Base-by-base conservation (phyloP, 2,113 vertebrate species). In the Cettia cetti region DNA sequence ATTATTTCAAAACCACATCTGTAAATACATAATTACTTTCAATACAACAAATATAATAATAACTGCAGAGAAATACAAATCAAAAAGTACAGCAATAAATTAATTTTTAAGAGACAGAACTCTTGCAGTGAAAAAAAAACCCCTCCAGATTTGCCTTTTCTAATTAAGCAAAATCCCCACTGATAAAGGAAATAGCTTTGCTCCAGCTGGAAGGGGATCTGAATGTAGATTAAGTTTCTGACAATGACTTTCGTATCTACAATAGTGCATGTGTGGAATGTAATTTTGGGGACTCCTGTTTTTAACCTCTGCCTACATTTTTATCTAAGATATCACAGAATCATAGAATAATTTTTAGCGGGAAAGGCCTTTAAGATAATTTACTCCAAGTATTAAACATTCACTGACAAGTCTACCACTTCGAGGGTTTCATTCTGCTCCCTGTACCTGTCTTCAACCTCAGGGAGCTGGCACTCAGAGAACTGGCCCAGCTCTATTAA, bases 1-100 rank as follows among this genome's bases (percentile, higher is more conserved):
- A 35, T 84, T 70, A 42, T 83, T 94, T 90, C 85, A 88, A 95
- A 95, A 57, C 54, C 87, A 83, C 75, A 78, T 81, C 80, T 93
- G 47, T 92, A 84, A 71, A 87, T 77, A 54, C 56, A 37, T 65
- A 94, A 92, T 93, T 88, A 44, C 33, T 92, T 94, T 80, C 92
- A 91, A 88, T 90, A 40, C 19, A 90, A 45, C 26, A 52, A 65
- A 31, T 56, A 30, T 65, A 86, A 81, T 91, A 95, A 93, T 53
- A 90, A 85, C 89, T 91, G 50, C 16, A 63, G 59, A 65, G 42
- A 70, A 92, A 90, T 20, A 69, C 13, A 92, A 77, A 95, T 80
- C n/a, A 76, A 54, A 66, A 65, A 86, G 27, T n/a, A 28, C 54
- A 30, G 22, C 45, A 94, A 47, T 82, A 77, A 82, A 79, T 37